Evolutionary conservation across 2,797 vertebrate species (phyloP).

Genomic region (Sternotherus odoratus): DNA sequence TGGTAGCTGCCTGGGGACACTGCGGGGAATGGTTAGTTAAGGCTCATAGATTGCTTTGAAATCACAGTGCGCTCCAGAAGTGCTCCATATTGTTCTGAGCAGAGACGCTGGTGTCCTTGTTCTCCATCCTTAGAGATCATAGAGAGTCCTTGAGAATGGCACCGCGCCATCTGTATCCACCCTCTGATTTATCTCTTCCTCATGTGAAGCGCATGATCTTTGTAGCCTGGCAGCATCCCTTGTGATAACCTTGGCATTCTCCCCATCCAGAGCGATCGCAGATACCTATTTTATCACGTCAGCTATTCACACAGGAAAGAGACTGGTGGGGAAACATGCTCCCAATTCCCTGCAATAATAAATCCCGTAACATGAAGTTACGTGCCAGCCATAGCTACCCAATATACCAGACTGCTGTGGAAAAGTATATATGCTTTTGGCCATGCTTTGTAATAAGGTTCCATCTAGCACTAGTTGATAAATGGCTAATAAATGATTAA

Average conservation of each 20-base stretch:
- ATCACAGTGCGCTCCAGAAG: fast-evolving
- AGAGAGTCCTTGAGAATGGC: not conserved
- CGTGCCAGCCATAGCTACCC: fast-evolving
- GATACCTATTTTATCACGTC: not conserved
- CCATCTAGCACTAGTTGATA: not conserved
- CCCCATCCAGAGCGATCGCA: not conserved
- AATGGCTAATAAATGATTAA: conserved; percentile 51
- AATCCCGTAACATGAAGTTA: not conserved
- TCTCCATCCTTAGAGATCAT: not conserved
- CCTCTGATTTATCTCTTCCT: not conserved
- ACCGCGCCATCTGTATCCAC: not conserved
- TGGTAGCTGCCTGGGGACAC: not conserved
- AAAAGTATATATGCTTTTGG: not conserved
- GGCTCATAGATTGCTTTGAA: not conserved
- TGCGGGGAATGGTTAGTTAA: not conserved
- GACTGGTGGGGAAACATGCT: not conserved
- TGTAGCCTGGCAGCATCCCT: conserved; percentile 29
- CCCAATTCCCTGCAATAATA: fast-evolving
- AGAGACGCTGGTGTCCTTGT: fast-evolving
- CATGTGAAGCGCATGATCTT: not conserved
- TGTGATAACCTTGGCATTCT: not conserved
- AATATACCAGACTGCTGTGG: not conserved
- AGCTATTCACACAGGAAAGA: not conserved
- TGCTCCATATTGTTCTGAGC: fast-evolving
- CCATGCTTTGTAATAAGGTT: conserved; percentile 18